A percentile compares a stretch with the other conserved stretches of the same genome.
Conservation (phyloP, 2,888 invertebrate genomes). For the Drosophila siamana region DNA sequence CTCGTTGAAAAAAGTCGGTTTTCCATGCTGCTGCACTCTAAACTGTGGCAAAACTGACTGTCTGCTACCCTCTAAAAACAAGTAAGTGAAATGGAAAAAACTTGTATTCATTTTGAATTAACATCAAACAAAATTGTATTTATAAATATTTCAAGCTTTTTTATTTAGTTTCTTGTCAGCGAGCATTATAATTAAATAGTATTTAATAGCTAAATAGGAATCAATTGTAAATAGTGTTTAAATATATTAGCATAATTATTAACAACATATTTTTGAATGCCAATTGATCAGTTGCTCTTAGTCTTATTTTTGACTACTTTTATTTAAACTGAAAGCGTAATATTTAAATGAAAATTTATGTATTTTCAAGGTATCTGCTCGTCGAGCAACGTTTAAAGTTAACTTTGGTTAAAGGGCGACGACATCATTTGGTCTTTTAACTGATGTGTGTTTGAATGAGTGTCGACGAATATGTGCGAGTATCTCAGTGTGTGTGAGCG, state of each 20-base stretch:
- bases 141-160: too few species aligned
- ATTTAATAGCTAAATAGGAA: too few species aligned
- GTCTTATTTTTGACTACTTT: too few species aligned
- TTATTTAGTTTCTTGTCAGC: too few species aligned
- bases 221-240: too few species aligned
- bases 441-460: constrained; percentile 8
- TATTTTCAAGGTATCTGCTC: constrained; percentile 1
- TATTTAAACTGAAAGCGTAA: too few species aligned
- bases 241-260: too few species aligned
- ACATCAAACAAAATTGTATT: too few species aligned
- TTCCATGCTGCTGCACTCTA: constrained; percentile 20
- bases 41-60: neutral
- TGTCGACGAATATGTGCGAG: neutral
- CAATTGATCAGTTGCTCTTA: too few species aligned
- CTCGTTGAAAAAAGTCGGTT: constrained; percentile 23
- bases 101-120: neutral
- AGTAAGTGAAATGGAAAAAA: neutral
- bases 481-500: too few species aligned
- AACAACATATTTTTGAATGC: too few species aligned
- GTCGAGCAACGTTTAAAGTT: constrained; percentile 3
- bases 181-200: too few species aligned
- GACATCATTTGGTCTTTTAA: constrained; percentile 45
- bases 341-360: neutral
- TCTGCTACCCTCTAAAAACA: constrained; percentile 3
- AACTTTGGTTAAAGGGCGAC: constrained; percentile 44